A percentile compares a stretch with the other conserved stretches of the same genome.
Conservation (phyloP, 2,113 vertebrate genomes). For the Enhydra lutris region DNA sequence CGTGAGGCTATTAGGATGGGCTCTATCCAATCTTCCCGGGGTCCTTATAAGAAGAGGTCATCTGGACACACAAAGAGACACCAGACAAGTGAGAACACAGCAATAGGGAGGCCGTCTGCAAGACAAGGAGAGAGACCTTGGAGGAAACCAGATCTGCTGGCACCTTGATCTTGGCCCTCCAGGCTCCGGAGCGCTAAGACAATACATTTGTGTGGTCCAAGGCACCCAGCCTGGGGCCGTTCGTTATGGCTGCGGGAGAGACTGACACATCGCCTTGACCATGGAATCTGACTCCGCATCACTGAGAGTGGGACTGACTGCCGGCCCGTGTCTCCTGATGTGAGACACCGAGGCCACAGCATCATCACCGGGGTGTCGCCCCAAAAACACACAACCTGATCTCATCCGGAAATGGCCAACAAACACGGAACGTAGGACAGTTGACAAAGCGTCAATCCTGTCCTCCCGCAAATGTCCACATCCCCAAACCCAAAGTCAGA, state of each 20-base stretch:
- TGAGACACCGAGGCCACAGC: background rate
- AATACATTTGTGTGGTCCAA: background rate
- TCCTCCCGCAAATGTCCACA: background rate
- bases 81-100: background rate
- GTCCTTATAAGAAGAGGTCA: background rate
- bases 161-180: background rate
- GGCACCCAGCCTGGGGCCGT: background rate
- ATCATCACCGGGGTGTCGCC: accelerated
- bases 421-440: no score
- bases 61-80: background rate
- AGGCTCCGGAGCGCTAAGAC: background rate
- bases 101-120: background rate
- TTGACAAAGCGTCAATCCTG: background rate
- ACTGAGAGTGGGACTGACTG: background rate
- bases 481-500: background rate
- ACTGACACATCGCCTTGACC: background rate
- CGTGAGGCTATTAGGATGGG: background rate
- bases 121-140: background rate
- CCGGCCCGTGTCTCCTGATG: background rate
- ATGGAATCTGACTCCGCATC: background rate
- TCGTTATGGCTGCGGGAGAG: background rate
- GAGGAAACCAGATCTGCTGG: background rate
- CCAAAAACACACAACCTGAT: background rate
- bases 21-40: background rate
- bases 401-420: background rate